Conservation (phyloP, 2,888 invertebrate species). For the Liopterus haemorrhoidalis region DNA sequence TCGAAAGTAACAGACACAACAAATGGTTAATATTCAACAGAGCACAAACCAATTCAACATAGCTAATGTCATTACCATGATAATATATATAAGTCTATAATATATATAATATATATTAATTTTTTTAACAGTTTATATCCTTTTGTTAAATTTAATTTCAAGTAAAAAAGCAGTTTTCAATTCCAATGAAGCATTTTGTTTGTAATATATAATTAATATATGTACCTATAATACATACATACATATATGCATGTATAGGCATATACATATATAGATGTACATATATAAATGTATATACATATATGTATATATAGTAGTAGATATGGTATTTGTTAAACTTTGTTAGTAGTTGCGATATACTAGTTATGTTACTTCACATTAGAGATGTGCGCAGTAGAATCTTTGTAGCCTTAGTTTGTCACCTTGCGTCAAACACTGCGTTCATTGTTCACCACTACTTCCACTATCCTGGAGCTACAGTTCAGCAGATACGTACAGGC, state of each 20-base stretch:
- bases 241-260: constrained; percentile 23
- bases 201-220: constrained; percentile 21
- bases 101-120: constrained; percentile 29
- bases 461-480: background rate
- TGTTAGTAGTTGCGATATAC: constrained; percentile 18
- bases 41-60: too few relatives aligned
- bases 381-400: constrained; percentile 16
- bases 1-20: too few relatives aligned
- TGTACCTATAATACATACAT: constrained; percentile 22
- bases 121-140: constrained; percentile 31
- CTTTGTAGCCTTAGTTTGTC: constrained; percentile 6
- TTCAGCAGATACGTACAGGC: too few relatives aligned
- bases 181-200: constrained; percentile 46
- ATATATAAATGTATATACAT: constrained; percentile 23
- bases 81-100: constrained; percentile 18
- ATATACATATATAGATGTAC: constrained; percentile 25
- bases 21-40: too few relatives aligned
- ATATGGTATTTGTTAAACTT: constrained; percentile 23
- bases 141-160: constrained; percentile 37
- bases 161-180: constrained; percentile 48
- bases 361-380: constrained; percentile 18
- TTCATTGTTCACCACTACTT: background rate
- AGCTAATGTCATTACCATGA: too few relatives aligned
- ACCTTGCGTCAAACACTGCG: constrained; percentile 1
- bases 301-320: constrained; percentile 26